phyloP scores from a whole-genome alignment of 2,888 invertebrate species.

The Hyposoter dolosus region DNA sequence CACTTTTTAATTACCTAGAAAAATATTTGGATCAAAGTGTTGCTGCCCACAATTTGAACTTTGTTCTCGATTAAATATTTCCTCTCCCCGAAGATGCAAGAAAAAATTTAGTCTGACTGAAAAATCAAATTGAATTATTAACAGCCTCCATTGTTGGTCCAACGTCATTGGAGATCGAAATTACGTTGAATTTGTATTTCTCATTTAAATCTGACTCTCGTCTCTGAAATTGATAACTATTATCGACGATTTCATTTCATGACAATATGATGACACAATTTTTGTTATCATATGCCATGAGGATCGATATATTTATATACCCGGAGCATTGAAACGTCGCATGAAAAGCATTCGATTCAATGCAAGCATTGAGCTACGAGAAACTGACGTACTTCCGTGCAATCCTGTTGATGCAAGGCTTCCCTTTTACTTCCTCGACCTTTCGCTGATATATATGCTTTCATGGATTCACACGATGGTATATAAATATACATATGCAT shows the following conservation, averaged over 20 bases:
- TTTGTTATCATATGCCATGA: neutral
- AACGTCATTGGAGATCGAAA: neutral
- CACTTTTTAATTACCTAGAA: neutral
- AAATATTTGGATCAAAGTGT: neutral
- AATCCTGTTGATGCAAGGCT: slow-evolving; percentile 44
- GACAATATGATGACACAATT: neutral
- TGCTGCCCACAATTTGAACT: neutral
- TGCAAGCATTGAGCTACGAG: slow-evolving; percentile 11
- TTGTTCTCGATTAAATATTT: neutral
- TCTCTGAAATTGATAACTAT: neutral
- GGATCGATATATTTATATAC: neutral
- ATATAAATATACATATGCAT: slow-evolving; percentile 9
- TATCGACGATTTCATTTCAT: neutral
- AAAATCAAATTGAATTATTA: neutral
- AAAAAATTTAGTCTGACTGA: neutral
- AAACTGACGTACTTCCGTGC: slow-evolving; percentile 9
- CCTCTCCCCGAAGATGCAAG: neutral
- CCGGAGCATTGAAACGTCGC: slow-evolving; percentile 1
- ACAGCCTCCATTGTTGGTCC: neutral
- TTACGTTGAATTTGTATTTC: neutral
- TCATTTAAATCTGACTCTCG: neutral
- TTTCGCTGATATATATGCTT: neutral
- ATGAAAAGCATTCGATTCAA: slow-evolving; percentile 22
- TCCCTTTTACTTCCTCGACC: slow-evolving; percentile 18
- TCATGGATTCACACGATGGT: neutral